Base-by-base conservation (phyloP, 2,113 vertebrate species). In the Caretta caretta region DNA sequence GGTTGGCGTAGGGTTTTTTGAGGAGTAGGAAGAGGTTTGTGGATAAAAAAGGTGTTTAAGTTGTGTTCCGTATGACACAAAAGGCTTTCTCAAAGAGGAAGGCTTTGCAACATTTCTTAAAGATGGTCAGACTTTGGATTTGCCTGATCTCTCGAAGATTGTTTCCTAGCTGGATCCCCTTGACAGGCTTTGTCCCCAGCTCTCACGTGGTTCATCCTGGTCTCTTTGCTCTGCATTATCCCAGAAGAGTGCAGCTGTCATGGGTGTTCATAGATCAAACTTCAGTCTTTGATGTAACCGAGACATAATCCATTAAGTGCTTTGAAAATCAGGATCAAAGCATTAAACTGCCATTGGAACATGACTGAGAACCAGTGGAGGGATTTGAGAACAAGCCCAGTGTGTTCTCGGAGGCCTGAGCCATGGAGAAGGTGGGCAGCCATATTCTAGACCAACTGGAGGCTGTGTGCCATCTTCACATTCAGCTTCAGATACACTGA, bases 261-360 rank as follows among this genome's bases (percentile, higher is more conserved):
- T 8, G 31, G 0, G 22, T 62, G 53, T 48, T 38, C 53, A 20
- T 10, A 16, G 69, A 2, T 42, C 9, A 59, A 65, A 59, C 75
- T 29, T 46, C 54, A 83, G 35, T 17, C 84, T 51, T 42, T 29
- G 59, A 42, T 46, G n/a, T 4, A 13, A 0, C 2, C 1, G 62
- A 24, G 24, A 35, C 2, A 48, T 14, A 3, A 25, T 24, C 87
- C 0, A 0, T 3, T 22, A 27, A 83, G 5, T 85, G 82, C 25
- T 93, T 53, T 81, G 80, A 7, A 10, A 87, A 46, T 6, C 0
- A 79, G 19, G 92, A 56, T 51, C 31, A 29, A 14, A 88, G 49
- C 79, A 22, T n/a, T 69, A n/a, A 69, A 35, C 62, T 69, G 62
- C 17, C 35, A 69, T n/a, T n/a, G 62, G 62, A 69, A n/a, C 35